Conservation (phyloP, 1,140 invertebrate species). For the Pentalonia nigronervosa region DNA sequence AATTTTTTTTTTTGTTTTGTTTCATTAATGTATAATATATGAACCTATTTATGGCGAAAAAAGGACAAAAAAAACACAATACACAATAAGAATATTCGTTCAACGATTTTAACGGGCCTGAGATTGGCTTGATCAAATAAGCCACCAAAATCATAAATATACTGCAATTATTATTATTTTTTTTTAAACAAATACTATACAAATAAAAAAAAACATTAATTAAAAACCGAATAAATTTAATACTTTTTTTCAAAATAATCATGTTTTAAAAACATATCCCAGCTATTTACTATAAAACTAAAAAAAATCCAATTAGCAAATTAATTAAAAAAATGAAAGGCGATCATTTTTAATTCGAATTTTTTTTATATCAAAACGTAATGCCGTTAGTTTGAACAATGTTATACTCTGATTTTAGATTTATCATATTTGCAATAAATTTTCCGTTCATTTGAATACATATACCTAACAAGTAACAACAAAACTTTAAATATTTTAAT, state of each 20-base stretch:
- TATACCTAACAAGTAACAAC: background rate
- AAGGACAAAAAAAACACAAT: background rate
- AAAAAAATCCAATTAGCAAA: background rate
- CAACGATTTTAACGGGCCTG: background rate
- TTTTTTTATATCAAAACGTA: background rate
- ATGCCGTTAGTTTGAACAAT: background rate
- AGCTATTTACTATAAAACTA: background rate
- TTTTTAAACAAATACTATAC: background rate
- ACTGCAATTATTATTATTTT: background rate
- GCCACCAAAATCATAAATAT: background rate
- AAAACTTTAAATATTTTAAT: background rate
- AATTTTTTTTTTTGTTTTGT: too few species aligned
- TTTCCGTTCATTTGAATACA: background rate
- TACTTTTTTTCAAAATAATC: background rate
- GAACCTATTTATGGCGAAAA: too few species aligned
- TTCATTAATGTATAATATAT: too few species aligned
- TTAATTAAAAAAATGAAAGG: background rate
- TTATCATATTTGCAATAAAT: background rate
- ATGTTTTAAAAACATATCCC: background rate
- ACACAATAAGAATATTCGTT: background rate
- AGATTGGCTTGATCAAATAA: background rate
- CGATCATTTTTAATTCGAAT: background rate
- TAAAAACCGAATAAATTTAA: background rate
- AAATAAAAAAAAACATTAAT: background rate
- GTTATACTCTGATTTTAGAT: background rate